Base-by-base conservation (phyloP, 1,140 invertebrate genomes). In the Drosophila erecta region DNA sequence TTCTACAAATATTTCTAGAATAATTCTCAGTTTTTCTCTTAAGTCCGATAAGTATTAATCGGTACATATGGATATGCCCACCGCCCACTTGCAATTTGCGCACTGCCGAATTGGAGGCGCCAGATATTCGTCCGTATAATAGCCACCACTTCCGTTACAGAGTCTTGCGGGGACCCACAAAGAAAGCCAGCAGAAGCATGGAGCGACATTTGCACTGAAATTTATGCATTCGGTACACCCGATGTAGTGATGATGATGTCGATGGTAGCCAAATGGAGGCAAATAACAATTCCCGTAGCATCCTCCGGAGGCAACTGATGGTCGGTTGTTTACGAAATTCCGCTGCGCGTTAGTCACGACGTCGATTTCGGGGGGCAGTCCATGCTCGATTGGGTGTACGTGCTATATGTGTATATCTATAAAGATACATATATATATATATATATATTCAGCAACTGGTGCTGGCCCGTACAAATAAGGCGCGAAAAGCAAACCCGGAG, bases 281-380 rank as follows among this genome's bases (percentile, higher is more conserved):
- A 12, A 64, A 64, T 38, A 35, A 56, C 54, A 37, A 41, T 69
- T 74, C 37, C 37, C 38, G 54, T 51, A 55, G 49, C 79, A 43
- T 51, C 61, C 79, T 79, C 70, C 67, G 50, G 51, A 41, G 51
- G 64, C 33, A 54, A 50, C 41, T 15, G 35, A 58, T 62, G 59
- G 59, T 35, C 30, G 57, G 47, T 86, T 86, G 83, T 89, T 87
- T 87, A 87, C 86, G 62, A 83, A 89, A 87, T 87, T 79, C 84
- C 83, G 44, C 53, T 55, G 30, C 44, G 33, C 44, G 66, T 87
- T 81, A 87, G 71, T 87, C 83, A 87, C 81, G 33, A 12, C 37
- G 27, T 37, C 61, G 61, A 64, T 57, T 56, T 64, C 24, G 57
- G 47, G 30, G 27, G 60, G 50, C 59, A 33, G 59, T 33, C 53